Percentiles rank a stretch among this genome's conserved stretches.
phyloP scores from a whole-genome alignment of 2,888 invertebrate genomes.

The Neocrepidodera transversa region DNA sequence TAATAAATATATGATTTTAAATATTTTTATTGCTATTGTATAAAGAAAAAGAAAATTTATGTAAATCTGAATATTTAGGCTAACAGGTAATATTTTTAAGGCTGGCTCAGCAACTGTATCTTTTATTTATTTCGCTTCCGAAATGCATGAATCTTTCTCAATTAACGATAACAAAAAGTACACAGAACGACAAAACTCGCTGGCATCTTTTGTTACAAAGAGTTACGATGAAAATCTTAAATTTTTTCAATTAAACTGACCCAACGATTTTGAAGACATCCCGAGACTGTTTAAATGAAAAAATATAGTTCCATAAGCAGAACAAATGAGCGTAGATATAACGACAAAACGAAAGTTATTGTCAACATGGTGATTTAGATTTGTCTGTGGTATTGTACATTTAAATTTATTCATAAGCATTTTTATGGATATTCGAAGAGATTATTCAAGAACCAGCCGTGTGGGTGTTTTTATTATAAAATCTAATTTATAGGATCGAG shows the following conservation, averaged over 20 bases:
- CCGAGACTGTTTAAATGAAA: slow-evolving; percentile 1
- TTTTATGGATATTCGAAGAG: slow-evolving; percentile 31
- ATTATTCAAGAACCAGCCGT: slow-evolving; percentile 32
- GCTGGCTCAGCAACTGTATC: background rate
- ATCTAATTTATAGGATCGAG: slow-evolving; percentile 42
- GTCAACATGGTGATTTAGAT: slow-evolving; percentile 31
- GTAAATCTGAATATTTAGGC: too few relatives aligned
- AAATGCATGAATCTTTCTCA: background rate
- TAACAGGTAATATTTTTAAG: background rate
- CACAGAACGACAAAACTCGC: background rate
- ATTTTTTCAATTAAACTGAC: slow-evolving; percentile 15
- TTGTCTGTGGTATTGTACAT: slow-evolving; percentile 29
- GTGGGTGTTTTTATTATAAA: slow-evolving; percentile 34
- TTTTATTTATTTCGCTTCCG: slow-evolving; percentile 1
- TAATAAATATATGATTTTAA: too few relatives aligned
- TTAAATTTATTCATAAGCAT: slow-evolving; percentile 34
- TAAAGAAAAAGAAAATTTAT: too few relatives aligned
- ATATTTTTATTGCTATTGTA: too few relatives aligned
- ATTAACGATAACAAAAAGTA: background rate
- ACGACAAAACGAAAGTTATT: slow-evolving; percentile 21
- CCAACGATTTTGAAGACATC: slow-evolving; percentile 1
- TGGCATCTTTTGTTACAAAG: background rate
- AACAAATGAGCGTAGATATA: slow-evolving; percentile 19
- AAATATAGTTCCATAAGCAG: slow-evolving; percentile 7
- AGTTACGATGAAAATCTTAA: background rate